Conservation (phyloP, 2,888 invertebrate genomes). For the Noctua janthe region DNA sequence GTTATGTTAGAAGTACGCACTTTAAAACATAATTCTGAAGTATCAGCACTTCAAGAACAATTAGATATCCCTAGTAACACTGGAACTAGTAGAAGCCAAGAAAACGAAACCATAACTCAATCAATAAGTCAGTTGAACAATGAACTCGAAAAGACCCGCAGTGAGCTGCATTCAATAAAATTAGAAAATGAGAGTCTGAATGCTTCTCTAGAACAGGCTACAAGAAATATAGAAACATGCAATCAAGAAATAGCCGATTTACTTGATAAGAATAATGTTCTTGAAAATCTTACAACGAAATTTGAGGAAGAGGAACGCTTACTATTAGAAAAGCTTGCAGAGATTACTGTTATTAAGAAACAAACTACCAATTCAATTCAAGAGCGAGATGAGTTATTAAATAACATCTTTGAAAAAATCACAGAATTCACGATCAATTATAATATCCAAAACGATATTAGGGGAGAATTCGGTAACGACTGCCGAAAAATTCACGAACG, state of each 20-base stretch:
- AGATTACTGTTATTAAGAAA: slow-evolving; percentile 59
- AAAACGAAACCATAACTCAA: slow-evolving; percentile 46
- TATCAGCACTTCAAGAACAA: slow-evolving; percentile 56
- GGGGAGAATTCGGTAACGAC: slow-evolving; percentile 50
- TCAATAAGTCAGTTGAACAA: slow-evolving; percentile 44
- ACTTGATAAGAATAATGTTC: slow-evolving; percentile 57
- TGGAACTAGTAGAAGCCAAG: slow-evolving; percentile 43
- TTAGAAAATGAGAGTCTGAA: slow-evolving; percentile 39
- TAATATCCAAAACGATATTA: slow-evolving; percentile 66
- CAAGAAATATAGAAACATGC: slow-evolving; percentile 15
- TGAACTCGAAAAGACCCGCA: slow-evolving; percentile 54
- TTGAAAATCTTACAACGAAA: slow-evolving; percentile 52
- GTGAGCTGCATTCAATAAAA: slow-evolving; percentile 48
- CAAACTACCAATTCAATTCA: slow-evolving; percentile 54
- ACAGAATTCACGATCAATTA: slow-evolving; percentile 65
- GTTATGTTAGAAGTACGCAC: slow-evolving; percentile 57
- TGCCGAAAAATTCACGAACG: slow-evolving; percentile 66
- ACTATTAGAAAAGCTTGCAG: slow-evolving; percentile 64
- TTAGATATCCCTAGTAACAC: slow-evolving; percentile 51
- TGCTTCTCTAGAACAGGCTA: slow-evolving; percentile 43
- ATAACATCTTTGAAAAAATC: slow-evolving; percentile 70
- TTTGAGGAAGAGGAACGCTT: slow-evolving; percentile 59
- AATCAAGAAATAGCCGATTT: slow-evolving; percentile 59
- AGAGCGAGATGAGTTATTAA: slow-evolving; percentile 68
- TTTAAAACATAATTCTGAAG: slow-evolving; percentile 60